These are phyloP conservation scores for Trichonephila clavipes DNA, from an alignment of 1,140 invertebrate genomes.

Conservation along the genomic window DNA sequence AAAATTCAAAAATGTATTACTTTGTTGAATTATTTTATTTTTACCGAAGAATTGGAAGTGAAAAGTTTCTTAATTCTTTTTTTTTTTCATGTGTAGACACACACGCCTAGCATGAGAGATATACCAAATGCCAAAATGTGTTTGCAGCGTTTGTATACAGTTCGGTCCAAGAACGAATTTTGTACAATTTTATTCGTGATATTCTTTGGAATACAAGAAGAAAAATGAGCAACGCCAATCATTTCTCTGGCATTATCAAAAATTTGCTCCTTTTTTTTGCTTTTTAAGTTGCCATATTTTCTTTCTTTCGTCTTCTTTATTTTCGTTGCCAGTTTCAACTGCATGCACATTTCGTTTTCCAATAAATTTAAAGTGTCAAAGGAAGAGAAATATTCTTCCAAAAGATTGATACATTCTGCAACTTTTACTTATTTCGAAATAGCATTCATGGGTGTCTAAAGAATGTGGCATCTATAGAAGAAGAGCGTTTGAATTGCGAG, in stretches of 20 bases:
- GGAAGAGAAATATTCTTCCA: neutral
- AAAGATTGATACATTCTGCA: neutral
- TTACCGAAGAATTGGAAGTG: too few species aligned
- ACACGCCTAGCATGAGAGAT: too few species aligned
- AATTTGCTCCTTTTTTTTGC: neutral
- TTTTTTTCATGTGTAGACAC: too few species aligned
- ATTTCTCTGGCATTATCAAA: constrained; percentile 30
- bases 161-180: too few species aligned
- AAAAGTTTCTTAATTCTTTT: too few species aligned
- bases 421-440: neutral
- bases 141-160: too few species aligned
- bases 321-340: neutral
- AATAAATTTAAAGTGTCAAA: constrained; percentile 24
- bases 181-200: too few species aligned
- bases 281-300: neutral
- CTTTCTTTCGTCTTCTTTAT: neutral
- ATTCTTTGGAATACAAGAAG: neutral
- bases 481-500: neutral
- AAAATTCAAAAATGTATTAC: too few species aligned
- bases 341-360: neutral
- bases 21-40: too few species aligned
- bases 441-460: neutral
- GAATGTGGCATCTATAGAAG: neutral
- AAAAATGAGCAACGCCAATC: constrained; percentile 23
- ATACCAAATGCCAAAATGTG: too few species aligned